A percentile compares a stretch with the other conserved stretches of the same genome.
Evolutionary conservation across 2,113 vertebrate species (phyloP).

Genomic region (Proterorhinus semilunaris): DNA sequence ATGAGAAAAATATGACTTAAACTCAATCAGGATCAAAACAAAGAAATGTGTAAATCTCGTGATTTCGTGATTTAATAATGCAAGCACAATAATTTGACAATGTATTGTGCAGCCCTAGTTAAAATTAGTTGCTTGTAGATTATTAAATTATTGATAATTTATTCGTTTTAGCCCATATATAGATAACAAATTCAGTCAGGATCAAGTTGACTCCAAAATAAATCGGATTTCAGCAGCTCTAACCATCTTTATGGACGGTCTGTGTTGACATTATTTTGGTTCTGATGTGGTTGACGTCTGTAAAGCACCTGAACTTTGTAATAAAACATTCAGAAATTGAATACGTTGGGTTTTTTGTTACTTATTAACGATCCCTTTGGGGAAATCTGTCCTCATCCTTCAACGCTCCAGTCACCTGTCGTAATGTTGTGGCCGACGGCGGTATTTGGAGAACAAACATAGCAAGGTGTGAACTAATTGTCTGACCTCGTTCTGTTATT

Average conservation of each 20-base stretch:
- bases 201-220: background rate
- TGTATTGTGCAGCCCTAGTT: too few relatives aligned
- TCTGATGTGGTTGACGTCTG: background rate
- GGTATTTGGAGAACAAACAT: slow-evolving; percentile 1
- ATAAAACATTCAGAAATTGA: slow-evolving; percentile 1
- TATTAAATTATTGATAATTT: too few relatives aligned
- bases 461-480: background rate
- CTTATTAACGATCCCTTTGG: too few relatives aligned
- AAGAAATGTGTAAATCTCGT: too few relatives aligned
- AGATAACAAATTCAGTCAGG: background rate
- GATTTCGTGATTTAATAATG: too few relatives aligned
- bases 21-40: too few relatives aligned
- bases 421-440: background rate
- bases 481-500: background rate
- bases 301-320: slow-evolving; percentile 5
- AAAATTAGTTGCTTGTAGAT: too few relatives aligned
- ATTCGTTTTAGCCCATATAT: too few relatives aligned
- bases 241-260: background rate
- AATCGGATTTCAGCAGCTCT: background rate
- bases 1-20: background rate
- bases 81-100: too few relatives aligned
- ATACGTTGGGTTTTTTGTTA: background rate
- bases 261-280: background rate
- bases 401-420: background rate
- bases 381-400: background rate